Base-by-base conservation (phyloP, 2,113 vertebrate genomes). In the Hyla sarda region DNA sequence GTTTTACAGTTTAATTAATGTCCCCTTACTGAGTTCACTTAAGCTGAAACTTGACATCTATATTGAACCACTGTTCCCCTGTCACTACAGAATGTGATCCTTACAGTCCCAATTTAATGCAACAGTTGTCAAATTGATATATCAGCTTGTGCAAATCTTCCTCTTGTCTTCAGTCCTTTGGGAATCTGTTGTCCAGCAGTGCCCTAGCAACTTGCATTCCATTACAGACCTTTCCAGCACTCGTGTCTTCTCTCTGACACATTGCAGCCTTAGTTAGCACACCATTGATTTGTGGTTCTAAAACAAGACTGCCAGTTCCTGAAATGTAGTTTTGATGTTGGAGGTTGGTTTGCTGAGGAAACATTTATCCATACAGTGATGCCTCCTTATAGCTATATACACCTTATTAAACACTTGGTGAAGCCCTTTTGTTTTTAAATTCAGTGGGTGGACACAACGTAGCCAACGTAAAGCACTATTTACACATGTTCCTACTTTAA, bases 121-220 rank as follows among this genome's bases (percentile, higher is more conserved):
- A 54, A 78, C 75, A 54, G 48, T 79, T 58, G 76, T 79, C 76
- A 79, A 25, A 79, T 58, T 79, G 76, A 58, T 79, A 23, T 79
- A 79, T 79, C 76, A 58, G 52, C 76, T 37, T 79, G 76, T 79
- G 76, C 76, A 79, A 79, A 79, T 58, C 52, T 34, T 74, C 28
- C 52, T 56, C 30, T 9, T 58, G 76, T n/a, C 50, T 56, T 25
- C 28, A 34, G 75, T 56, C 50, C 58, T 79, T 58, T n/a, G 76
- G 76, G 76, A 79, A 23, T 32, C 58, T 52, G 52, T 79, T n/a
- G 30, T 41, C 76, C 30, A 58, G 52, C 58, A 5, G 50, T 79
- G 52, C 30, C 76, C 76, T 79, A 79, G 76, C 76, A 79, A 79
- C 76, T 21, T 79, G 52, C 76, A 77, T 58, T n/a, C 30, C 52